phyloP scores from a whole-genome alignment of 2,113 vertebrate genomes.

The Paedocypris sp. region DNA sequence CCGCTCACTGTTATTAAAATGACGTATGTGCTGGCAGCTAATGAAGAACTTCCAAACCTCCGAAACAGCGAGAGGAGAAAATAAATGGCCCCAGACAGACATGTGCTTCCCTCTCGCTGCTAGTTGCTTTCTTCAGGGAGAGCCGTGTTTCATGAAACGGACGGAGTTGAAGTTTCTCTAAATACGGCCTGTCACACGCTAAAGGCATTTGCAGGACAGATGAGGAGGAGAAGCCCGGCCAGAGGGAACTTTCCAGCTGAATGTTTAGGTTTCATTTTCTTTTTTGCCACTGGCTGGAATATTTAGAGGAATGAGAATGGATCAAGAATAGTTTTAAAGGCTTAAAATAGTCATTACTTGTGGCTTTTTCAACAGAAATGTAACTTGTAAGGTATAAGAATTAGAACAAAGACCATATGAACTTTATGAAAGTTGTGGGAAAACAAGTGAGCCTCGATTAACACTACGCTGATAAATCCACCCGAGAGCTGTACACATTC shows the following conservation, averaged over 20 bases:
- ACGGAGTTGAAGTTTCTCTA: conserved; percentile 48
- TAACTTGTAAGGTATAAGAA: too few species aligned
- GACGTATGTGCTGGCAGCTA: conserved; percentile 36
- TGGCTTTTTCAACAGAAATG: too few species aligned
- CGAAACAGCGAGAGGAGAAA: conserved; percentile 3
- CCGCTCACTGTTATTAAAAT: conserved; percentile 46
- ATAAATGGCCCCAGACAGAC: conserved; percentile 19
- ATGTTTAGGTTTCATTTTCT: too few species aligned
- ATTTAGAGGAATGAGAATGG: too few species aligned
- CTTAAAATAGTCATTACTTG: too few species aligned
- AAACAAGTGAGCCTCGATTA: too few species aligned
- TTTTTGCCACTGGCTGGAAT: too few species aligned
- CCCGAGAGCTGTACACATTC: too few species aligned
- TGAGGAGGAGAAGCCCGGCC: conserved; percentile 41
- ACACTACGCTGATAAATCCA: too few species aligned
- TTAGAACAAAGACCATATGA: too few species aligned
- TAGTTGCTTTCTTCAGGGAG: conserved; percentile 28
- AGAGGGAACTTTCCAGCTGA: conserved; percentile 37
- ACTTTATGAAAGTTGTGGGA: too few species aligned
- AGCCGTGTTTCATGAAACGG: conserved; percentile 41
- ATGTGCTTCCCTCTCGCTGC: conserved; percentile 5
- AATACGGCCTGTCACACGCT: conserved; percentile 56
- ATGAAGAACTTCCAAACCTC: conserved; percentile 22
- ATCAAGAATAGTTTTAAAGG: too few species aligned
- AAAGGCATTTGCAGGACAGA: conserved; percentile 49